phyloP scores from a whole-genome alignment of 2,797 vertebrate species.

The Oreonectes daqikongensis region DNA sequence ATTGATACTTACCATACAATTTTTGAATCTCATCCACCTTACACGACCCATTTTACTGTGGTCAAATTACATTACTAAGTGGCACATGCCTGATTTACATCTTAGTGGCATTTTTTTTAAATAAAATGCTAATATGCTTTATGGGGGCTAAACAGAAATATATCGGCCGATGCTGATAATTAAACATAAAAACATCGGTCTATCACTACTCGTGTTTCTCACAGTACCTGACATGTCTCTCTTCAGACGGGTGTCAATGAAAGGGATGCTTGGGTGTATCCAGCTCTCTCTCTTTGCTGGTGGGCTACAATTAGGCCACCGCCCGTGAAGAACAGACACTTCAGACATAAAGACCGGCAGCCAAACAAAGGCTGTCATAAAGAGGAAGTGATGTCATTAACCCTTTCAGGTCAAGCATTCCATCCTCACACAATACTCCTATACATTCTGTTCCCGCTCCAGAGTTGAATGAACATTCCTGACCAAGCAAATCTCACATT shows the following conservation, averaged over 20 bases:
- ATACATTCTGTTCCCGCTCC: slow-evolving; percentile 26
- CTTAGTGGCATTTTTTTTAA: too few species aligned
- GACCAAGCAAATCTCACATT: neutral
- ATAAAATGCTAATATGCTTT: too few species aligned
- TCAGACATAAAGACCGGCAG: slow-evolving; percentile 36
- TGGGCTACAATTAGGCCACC: slow-evolving; percentile 42
- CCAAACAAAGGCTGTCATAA: slow-evolving; percentile 47
- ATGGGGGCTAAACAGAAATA: too few species aligned
- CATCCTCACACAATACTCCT: slow-evolving; percentile 7
- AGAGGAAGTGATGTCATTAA: slow-evolving; percentile 51
- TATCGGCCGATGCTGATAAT: too few species aligned
- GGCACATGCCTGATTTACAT: too few species aligned
- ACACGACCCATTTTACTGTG: too few species aligned
- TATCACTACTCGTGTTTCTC: too few species aligned
- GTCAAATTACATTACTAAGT: too few species aligned
- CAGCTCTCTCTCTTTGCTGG: neutral
- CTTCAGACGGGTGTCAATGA: neutral
- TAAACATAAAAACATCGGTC: too few species aligned
- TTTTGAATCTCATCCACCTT: too few species aligned
- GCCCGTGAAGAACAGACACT: slow-evolving; percentile 44
- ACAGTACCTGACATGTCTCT: neutral
- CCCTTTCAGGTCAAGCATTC: slow-evolving; percentile 44
- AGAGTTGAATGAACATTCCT: slow-evolving; percentile 37
- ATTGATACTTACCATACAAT: too few species aligned
- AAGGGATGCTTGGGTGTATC: neutral